Conservation (phyloP, 2,888 invertebrate genomes). For the Leptopterna dolabrata region DNA sequence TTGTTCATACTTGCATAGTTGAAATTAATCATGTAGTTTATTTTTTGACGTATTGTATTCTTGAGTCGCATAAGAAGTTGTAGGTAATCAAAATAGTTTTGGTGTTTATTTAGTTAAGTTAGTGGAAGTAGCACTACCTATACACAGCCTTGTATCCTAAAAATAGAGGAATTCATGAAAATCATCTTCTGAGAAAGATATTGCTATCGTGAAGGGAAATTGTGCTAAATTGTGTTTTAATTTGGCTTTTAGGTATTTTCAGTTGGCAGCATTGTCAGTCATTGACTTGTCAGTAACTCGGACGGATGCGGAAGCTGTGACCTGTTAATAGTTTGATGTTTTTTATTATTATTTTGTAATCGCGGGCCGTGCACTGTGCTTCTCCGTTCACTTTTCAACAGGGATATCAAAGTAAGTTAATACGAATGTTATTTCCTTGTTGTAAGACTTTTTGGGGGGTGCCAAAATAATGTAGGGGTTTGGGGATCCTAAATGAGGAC, state of each 20-base stretch:
- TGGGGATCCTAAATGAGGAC: background rate
- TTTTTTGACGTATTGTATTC: no score
- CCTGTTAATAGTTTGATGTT: slow-evolving; percentile 28
- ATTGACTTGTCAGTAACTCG: slow-evolving; percentile 51
- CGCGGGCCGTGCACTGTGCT: background rate
- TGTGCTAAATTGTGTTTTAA: no score
- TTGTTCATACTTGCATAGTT: no score
- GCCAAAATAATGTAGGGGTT: background rate
- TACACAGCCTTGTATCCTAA: no score
- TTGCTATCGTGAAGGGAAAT: no score
- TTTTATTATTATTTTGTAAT: background rate
- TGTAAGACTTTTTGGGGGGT: background rate
- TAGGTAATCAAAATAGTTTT: no score
- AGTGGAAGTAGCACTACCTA: no score
- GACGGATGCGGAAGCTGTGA: slow-evolving; percentile 51
- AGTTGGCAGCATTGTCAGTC: slow-evolving; percentile 42
- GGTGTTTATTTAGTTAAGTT: no score
- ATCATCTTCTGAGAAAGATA: no score
- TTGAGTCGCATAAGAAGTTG: no score
- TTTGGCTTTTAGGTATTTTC: background rate
- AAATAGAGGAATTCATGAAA: no score
- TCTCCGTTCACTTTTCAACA: slow-evolving; percentile 10
- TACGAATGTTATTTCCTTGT: background rate
- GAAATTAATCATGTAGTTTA: no score
- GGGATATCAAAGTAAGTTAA: slow-evolving; percentile 14